phyloP scores from a whole-genome alignment of 2,888 invertebrate species.

The Falcaria lacertinaria region DNA sequence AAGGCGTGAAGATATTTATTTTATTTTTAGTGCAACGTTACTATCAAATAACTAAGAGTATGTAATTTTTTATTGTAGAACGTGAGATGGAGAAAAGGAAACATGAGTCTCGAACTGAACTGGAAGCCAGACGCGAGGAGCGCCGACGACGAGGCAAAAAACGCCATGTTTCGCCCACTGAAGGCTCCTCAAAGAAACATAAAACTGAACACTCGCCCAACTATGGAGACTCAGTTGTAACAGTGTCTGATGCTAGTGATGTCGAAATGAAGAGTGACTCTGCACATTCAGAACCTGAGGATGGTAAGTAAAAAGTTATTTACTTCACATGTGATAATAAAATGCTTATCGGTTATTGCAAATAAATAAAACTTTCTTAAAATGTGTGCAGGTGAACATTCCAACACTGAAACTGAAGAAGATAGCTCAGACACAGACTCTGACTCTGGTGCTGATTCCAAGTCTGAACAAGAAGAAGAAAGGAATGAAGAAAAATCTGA shows the following conservation, averaged over 20 bases:
- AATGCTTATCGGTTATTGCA: too few relatives aligned
- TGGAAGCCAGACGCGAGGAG: constrained; percentile 85
- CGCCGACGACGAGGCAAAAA: constrained; percentile 75
- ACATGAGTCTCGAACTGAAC: constrained; percentile 85
- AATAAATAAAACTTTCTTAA: too few relatives aligned
- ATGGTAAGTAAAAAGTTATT: constrained; percentile 46
- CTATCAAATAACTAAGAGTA: too few relatives aligned
- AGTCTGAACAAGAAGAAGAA: constrained; percentile 62
- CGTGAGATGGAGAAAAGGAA: constrained; percentile 89
- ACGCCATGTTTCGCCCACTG: constrained; percentile 55
- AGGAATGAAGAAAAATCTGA: constrained; percentile 24
- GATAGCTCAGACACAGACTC: constrained; percentile 63
- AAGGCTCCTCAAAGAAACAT: constrained; percentile 52
- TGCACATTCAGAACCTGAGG: constrained; percentile 61
- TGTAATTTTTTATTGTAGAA: constrained; percentile 66
- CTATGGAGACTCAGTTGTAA: constrained; percentile 66
- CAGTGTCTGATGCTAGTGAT: constrained; percentile 72
- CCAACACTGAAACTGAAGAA: constrained; percentile 73
- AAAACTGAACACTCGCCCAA: constrained; percentile 56
- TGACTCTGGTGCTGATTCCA: constrained; percentile 63
- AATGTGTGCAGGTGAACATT: constrained; percentile 64
- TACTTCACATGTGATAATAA: too few relatives aligned
- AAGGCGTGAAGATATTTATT: too few relatives aligned
- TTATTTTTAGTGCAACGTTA: too few relatives aligned
- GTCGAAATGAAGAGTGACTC: constrained; percentile 70